Base-by-base conservation (phyloP, 1,140 invertebrate species). In the Atta cephalotes region DNA sequence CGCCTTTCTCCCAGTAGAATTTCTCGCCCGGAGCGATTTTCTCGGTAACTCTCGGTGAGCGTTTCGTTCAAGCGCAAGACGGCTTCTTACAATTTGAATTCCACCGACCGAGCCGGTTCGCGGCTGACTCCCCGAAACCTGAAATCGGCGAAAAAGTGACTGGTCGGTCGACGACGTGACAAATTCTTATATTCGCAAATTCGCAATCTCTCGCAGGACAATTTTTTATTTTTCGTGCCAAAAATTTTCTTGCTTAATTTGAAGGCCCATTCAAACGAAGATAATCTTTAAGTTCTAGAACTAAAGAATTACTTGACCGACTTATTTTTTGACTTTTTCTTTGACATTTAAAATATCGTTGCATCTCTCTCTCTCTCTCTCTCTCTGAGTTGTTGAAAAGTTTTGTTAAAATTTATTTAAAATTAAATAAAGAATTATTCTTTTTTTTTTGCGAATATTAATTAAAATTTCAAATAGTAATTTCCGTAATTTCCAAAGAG, bases 1-100 rank as follows among this genome's bases (percentile, higher is more conserved):
- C 82, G 92, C 92, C 92, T 93, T 94, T 93, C 92, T 92, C 93
- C 88, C 87, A 80, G 31, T 84, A 89, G 85, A 92, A 93, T 92
- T 93, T 92, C 91, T 92, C 92, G 90, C 92, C 88, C 21, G 51
- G 53, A 62, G 92, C 89, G 51, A 92, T 91, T 89, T 90, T 91
- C 91, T 86, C 87, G 76, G 21, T 58, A 80, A 86, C 77, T 91
- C 84, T 89, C 70, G 45, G 74, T 12, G 84, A 71, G 68, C 72
- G 68, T 62, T 49, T 76, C 58, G 78, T 70, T 71, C 65, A 21
- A 21, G 77, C 56, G 77, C 78, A 25, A 56, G 87, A 80, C 87
- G 76, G 49, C 78, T 91, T 84, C 62, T 78, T 58, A 71, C 85
- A 77, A 87, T 87, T 78, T 89, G 84, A 89, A 89, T 89, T 89